Evolutionary conservation across 2,797 vertebrate genomes (phyloP).

Genomic region (Cirrhinus molitorella): DNA sequence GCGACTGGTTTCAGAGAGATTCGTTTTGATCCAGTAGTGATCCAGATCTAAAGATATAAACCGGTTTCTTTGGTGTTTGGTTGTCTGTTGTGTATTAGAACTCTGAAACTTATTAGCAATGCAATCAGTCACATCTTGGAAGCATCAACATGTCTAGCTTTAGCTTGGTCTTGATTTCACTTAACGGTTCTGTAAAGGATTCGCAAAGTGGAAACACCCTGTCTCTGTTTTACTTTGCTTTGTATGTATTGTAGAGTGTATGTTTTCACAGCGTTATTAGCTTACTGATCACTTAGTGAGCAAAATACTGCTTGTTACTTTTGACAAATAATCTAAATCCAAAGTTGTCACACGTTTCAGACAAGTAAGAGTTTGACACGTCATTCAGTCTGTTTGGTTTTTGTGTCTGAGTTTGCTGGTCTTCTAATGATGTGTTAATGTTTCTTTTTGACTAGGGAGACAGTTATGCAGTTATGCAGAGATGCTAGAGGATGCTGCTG

Average conservation of each 20-base stretch:
- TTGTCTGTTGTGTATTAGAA: constrained; percentile 48
- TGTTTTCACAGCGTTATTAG: constrained; percentile 9
- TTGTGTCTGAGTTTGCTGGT: constrained; percentile 21
- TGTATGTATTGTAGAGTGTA: background rate
- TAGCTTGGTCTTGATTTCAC: background rate
- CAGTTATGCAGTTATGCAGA: background rate
- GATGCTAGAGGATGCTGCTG: background rate
- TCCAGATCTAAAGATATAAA: constrained; percentile 34
- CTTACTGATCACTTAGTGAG: constrained; percentile 6
- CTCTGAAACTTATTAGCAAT: constrained; percentile 37
- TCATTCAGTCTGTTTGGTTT: constrained; percentile 26
- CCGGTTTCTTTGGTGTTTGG: constrained; percentile 50
- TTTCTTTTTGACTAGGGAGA: background rate
- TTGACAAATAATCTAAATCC: background rate
- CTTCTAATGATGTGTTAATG: constrained; percentile 43
- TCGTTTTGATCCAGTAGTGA: constrained; percentile 33
- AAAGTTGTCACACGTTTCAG: constrained; percentile 22
- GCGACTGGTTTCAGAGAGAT: constrained; percentile 58
- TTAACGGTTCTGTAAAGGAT: background rate
- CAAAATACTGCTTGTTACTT: constrained; percentile 22
- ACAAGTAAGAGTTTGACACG: background rate
- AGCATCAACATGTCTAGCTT: background rate
- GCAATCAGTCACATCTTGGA: constrained; percentile 2
- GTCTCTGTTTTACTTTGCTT: constrained; percentile 8
- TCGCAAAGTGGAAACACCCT: background rate